Percentiles rank a stretch among this genome's conserved stretches.
phyloP scores from a whole-genome alignment of 1,140 invertebrate species.

The Hycleus cichorii region DNA sequence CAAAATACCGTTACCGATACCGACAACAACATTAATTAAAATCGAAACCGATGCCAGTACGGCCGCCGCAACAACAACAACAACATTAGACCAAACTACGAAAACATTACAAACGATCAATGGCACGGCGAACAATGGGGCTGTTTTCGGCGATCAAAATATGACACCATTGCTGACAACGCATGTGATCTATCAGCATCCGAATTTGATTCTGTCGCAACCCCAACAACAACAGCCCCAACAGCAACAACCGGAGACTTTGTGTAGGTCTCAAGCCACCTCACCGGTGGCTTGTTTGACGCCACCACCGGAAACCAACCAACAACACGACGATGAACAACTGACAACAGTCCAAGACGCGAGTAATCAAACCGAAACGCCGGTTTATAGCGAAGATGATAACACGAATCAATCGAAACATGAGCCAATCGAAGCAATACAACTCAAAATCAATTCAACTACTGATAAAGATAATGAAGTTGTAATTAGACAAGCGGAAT shows the following conservation, averaged over 20 bases:
- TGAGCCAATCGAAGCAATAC: neutral
- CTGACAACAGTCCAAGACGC: conserved; percentile 59
- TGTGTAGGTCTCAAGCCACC: conserved; percentile 50
- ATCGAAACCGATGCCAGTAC: conserved; percentile 50
- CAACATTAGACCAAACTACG: conserved; percentile 46
- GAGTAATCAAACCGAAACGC: conserved; percentile 69
- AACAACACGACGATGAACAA: conserved; percentile 32
- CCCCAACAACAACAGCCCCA: conserved; percentile 8
- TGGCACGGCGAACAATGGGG: conserved; percentile 43
- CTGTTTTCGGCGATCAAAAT: conserved; percentile 40
- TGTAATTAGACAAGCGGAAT: neutral
- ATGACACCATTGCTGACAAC: conserved; percentile 40
- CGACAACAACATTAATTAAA: conserved; percentile 55
- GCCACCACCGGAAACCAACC: conserved; percentile 50
- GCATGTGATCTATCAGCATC: conserved; percentile 49
- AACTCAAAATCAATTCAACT: conserved; percentile 5
- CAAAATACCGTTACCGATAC: conserved; percentile 53
- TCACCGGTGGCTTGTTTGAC: conserved; percentile 52
- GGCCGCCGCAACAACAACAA: conserved; percentile 12
- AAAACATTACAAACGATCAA: conserved; percentile 52
- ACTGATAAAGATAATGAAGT: conserved; percentile 2
- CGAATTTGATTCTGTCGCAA: conserved; percentile 37
- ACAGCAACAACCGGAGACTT: conserved; percentile 29
- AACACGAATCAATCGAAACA: conserved; percentile 19
- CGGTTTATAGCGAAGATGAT: conserved; percentile 50